phyloP scores from a whole-genome alignment of 2,888 invertebrate species.

The Chaetogeoica ovagalla region DNA sequence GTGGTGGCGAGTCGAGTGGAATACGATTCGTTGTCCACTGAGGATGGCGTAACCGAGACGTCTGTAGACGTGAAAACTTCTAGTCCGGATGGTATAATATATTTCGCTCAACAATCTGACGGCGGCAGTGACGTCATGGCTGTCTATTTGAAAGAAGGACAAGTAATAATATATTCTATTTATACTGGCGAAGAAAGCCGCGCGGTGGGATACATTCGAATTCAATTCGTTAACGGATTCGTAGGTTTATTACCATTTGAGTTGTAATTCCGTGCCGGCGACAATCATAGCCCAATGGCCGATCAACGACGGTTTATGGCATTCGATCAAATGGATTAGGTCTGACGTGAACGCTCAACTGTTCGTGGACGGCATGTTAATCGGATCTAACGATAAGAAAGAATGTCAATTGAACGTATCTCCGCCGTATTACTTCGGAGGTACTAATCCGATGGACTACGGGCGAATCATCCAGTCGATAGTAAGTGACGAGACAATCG shows the following conservation, averaged over 20 bases:
- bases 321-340: constrained; percentile 71
- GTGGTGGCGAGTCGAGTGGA: constrained; percentile 74
- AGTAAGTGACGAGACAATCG: constrained; percentile 56
- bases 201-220: too few species aligned
- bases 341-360: constrained; percentile 69
- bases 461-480: constrained; percentile 59
- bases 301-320: constrained; percentile 80
- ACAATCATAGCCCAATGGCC: constrained; percentile 64
- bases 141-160: constrained; percentile 66
- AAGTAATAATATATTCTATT: constrained; percentile 65
- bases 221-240: constrained; percentile 10
- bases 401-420: constrained; percentile 66
- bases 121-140: constrained; percentile 68
- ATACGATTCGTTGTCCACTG: constrained; percentile 65
- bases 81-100: constrained; percentile 76
- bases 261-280: constrained; percentile 70
- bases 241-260: constrained; percentile 71
- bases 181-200: too few species aligned
- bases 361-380: constrained; percentile 66
- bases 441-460: constrained; percentile 65
- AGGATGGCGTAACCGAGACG: constrained; percentile 72
- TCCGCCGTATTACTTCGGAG: constrained; percentile 80
- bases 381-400: constrained; percentile 61
- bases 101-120: constrained; percentile 73
- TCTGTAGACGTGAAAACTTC: constrained; percentile 78